Base-by-base conservation (phyloP, 2,113 vertebrate genomes). In the Periophthalmodon schlosseri region DNA sequence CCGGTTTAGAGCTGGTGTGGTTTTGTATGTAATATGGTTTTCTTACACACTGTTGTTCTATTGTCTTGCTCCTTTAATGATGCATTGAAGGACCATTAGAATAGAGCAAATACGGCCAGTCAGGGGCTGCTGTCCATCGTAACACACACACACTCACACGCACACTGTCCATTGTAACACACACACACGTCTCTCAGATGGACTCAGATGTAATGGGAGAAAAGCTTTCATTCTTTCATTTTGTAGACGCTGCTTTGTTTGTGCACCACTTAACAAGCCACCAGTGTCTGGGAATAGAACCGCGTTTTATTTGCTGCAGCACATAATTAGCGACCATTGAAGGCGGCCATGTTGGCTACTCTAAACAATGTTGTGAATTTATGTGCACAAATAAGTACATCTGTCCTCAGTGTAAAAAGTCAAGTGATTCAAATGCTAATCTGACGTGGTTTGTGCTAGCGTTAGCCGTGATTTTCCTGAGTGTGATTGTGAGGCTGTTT, bases 241-340 rank as follows among this genome's bases (percentile, higher is more conserved):
- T 88, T 86, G 84, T 87, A 91, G 91, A 91, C 83, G 90, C 86
- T 89, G 86, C 91, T 92, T 91, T 91, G 91, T 91, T 90, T 92
- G 86, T 88, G 89, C 79, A 66, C 88, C 88, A 91, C 88, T 91
- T 92, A 91, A 91, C 89, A 91, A 91, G 89, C 83, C 89, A 88
- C 82, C 89, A 87, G 86, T 82, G 89, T 84, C 88, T 88, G 83
- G 75, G 82, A 91, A 89, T 87, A 76, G 84, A 91, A 84, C 81
- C 88, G 56, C 23, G 80, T 85, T 91, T 89, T 91, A 92, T 92
- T 88, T 90, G 84, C 87, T 85, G 90, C 86, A 82, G 84, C 81
- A 92, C 86, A 87, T 91, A 91, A 91, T 92, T 90, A 91, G 87
- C 84, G 84, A 83, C 84, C 82, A 89, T 91, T 91, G 87, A 87